Percentiles rank a stretch among this genome's conserved stretches.
Conservation (phyloP, 2,113 vertebrate species). For the Tychaedon coryphoeus region DNA sequence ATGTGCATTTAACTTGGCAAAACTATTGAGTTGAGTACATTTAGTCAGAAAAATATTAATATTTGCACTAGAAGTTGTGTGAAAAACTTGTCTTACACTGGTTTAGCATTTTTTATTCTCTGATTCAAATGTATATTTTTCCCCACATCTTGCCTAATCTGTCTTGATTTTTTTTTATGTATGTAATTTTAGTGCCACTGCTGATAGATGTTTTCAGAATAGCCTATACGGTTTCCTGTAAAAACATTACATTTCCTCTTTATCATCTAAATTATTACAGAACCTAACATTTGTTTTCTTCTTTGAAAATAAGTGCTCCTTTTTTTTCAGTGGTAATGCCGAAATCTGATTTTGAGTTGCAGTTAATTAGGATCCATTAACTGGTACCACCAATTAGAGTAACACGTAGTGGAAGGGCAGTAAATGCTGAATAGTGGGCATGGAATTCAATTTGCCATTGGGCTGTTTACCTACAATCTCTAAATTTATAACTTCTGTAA, state of each 20-base stretch:
- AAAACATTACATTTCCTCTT: not conserved
- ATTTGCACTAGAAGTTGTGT: not conserved
- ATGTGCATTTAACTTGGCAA: not conserved
- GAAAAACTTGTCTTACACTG: not conserved
- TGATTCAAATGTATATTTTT: not conserved
- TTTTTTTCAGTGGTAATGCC: not conserved
- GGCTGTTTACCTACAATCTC: not conserved
- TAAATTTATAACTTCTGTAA: not conserved
- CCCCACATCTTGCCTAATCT: not conserved
- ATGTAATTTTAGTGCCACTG: not conserved
- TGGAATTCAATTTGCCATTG: not conserved
- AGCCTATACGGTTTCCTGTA: not conserved
- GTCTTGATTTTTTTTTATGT: not conserved
- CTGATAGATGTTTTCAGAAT: not conserved
- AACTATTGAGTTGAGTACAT: not conserved
- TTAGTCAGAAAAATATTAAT: not conserved
- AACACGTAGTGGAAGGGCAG: accelerated
- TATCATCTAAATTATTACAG: not conserved
- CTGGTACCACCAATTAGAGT: not conserved
- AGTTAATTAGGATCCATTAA: not conserved
- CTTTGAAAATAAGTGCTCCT: not conserved
- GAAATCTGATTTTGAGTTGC: not conserved
- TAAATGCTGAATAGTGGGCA: not conserved
- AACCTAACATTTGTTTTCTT: not conserved
- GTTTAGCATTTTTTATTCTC: not conserved